phyloP scores from a whole-genome alignment of 2,888 invertebrate genomes.

The Mechanitis mazaeus region DNA sequence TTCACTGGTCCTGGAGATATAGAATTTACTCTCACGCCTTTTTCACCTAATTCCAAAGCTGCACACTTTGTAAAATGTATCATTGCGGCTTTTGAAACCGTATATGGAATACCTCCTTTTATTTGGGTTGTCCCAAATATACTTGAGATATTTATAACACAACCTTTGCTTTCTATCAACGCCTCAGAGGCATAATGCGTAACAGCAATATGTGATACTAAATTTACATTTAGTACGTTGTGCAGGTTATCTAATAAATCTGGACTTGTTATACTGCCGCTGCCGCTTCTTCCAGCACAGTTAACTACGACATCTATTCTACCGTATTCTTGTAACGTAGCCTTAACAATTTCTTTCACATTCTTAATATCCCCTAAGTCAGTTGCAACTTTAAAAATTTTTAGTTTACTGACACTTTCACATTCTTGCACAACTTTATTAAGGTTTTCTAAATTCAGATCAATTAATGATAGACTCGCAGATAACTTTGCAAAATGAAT shows the following conservation, averaged over 20 bases:
- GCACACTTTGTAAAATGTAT: conserved; percentile 4
- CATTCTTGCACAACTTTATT: conserved; percentile 8
- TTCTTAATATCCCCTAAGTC: conserved; percentile 6
- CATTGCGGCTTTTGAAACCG: neutral
- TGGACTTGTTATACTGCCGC: neutral
- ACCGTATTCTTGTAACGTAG: conserved; percentile 4
- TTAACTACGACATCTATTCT: conserved; percentile 13
- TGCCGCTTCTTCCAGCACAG: conserved; percentile 5
- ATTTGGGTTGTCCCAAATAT: neutral
- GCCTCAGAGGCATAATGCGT: neutral
- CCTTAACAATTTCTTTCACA: conserved; percentile 7
- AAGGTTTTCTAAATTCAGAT: conserved; percentile 1
- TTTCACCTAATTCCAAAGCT: neutral
- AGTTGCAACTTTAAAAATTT: neutral
- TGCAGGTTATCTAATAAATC: neutral
- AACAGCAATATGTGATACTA: neutral
- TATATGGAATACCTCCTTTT: neutral
- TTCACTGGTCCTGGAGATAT: neutral
- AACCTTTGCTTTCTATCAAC: neutral
- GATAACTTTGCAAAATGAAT: conserved; percentile 5
- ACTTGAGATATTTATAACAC: neutral
- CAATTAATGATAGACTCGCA: conserved; percentile 3
- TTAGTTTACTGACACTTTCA: conserved; percentile 3
- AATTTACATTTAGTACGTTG: neutral
- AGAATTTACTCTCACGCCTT: neutral